phyloP scores from a whole-genome alignment of 1,140 invertebrate genomes.

The Drosophila cardini region DNA sequence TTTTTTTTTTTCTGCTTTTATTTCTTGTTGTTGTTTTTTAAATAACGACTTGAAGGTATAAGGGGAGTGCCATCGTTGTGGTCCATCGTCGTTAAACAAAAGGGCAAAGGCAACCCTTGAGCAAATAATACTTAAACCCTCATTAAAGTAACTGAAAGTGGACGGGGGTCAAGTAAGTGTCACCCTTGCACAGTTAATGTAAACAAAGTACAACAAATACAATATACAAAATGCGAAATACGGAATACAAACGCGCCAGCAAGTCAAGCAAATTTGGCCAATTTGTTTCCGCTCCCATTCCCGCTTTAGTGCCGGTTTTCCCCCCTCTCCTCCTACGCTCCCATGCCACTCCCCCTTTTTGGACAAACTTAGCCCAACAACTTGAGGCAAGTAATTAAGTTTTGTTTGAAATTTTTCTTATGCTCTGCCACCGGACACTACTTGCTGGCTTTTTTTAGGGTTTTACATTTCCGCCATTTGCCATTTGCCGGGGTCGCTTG shows the following conservation, averaged over 20 bases:
- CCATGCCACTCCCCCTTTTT: not conserved
- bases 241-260: slow-evolving; percentile 68
- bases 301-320: not conserved
- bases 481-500: slow-evolving; percentile 31
- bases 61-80: slow-evolving; percentile 14
- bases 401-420: slow-evolving; percentile 79
- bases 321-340: too few species aligned
- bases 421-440: slow-evolving; percentile 68
- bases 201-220: slow-evolving; percentile 68
- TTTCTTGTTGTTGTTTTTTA: slow-evolving; percentile 35
- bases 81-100: slow-evolving; percentile 62
- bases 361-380: slow-evolving; percentile 7
- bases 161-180: slow-evolving; percentile 48
- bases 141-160: slow-evolving; percentile 72
- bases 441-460: slow-evolving; percentile 37
- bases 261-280: slow-evolving; percentile 81
- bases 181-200: slow-evolving; percentile 79
- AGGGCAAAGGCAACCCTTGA: slow-evolving; percentile 75
- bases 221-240: slow-evolving; percentile 52
- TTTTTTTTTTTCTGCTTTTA: slow-evolving; percentile 26
- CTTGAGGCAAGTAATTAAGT: slow-evolving; percentile 72
- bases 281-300: slow-evolving; percentile 60
- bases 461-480: slow-evolving; percentile 49
- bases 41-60: slow-evolving; percentile 66
- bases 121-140: slow-evolving; percentile 83